Conservation (phyloP, 37 sponge, comb jelly and placozoan genomes). For the Ephydatia muelleri region DNA sequence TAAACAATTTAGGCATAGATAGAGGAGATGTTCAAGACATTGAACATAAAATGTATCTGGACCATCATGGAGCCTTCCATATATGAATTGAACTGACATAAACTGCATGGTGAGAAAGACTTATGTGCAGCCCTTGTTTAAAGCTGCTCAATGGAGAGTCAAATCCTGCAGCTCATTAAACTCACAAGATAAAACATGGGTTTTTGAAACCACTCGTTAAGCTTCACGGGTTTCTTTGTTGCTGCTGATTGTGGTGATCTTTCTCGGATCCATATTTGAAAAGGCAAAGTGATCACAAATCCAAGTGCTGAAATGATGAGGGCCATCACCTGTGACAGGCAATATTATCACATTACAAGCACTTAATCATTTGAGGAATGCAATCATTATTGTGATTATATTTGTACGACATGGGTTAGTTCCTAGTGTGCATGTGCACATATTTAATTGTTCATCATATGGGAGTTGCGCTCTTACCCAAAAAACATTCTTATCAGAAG, state of each 20-base stretch:
- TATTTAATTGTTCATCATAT: too few species aligned
- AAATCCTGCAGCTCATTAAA: constrained; percentile 57
- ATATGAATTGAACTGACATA: too few species aligned
- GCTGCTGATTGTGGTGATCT: background rate
- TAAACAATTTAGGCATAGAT: too few species aligned
- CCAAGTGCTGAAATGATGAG: constrained; percentile 63
- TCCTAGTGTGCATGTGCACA: background rate
- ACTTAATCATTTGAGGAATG: background rate
- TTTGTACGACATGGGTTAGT: background rate
- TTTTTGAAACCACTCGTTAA: constrained; percentile 36
- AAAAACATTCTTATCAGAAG: constrained; percentile 57
- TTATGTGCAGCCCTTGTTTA: too few species aligned
- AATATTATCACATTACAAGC: background rate
- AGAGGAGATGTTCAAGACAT: too few species aligned
- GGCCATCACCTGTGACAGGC: constrained; percentile 31
- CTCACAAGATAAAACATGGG: background rate
- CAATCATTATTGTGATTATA: background rate
- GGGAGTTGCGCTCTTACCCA: constrained; percentile 47
- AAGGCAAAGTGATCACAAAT: constrained; percentile 50
- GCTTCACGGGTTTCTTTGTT: constrained; percentile 3
- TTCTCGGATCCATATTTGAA: constrained; percentile 77
- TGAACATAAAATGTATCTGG: too few species aligned
- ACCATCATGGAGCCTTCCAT: too few species aligned
- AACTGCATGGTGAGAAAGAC: constrained; percentile 59
- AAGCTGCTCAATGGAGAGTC: too few species aligned